Base-by-base conservation (phyloP, 2,888 invertebrate genomes). In the Gerosis bhagava region DNA sequence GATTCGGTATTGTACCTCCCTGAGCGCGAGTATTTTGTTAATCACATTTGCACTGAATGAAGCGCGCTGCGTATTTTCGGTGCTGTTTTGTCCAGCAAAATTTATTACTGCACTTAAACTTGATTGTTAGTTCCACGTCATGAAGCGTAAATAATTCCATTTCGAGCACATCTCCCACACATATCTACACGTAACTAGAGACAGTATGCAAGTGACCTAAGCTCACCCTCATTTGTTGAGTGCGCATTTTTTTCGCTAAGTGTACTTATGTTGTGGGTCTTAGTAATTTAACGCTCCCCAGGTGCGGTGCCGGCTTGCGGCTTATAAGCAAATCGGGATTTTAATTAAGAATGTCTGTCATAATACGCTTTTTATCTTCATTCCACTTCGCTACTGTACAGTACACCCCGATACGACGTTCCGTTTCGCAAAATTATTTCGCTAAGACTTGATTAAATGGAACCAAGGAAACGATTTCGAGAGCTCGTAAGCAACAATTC, bases 301-400 rank as follows among this genome's bases (percentile, higher is more conserved):
- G 83, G 86, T 80, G 80, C 76, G 64, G 61, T 48, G 42, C 53
- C 62, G 67, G 71, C 65, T 67, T 68, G 72, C 67, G 75, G 80
- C 77, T 80, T 80, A 75, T 67, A 77, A 75, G 72, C 68, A 75
- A 72, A 77, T 71, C 60, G 67, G 67, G 68, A 66, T 77, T 81
- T 82, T 84, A 86, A 87, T 86, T 86, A 86, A 78, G 72, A 73
- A 73, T 62, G 67, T 67, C 66, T 70, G 65, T 74, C 75, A 71
- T 75, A 75, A 74, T 59, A 56, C 59, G 58, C 50, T 58, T 56
- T 60, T 54, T 59, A 51, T 44, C 49, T 42, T 45, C 48, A 28
- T 50, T 44, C 40, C 28, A 15, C 34, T 34, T 3, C 26, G 36
- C 15, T 32, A 43, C 26, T 16, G 16, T 29, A 47, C 28, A 49